Evolutionary conservation across 2,888 invertebrate genomes (phyloP).

Genomic region (Leptarthrus brevirostris): DNA sequence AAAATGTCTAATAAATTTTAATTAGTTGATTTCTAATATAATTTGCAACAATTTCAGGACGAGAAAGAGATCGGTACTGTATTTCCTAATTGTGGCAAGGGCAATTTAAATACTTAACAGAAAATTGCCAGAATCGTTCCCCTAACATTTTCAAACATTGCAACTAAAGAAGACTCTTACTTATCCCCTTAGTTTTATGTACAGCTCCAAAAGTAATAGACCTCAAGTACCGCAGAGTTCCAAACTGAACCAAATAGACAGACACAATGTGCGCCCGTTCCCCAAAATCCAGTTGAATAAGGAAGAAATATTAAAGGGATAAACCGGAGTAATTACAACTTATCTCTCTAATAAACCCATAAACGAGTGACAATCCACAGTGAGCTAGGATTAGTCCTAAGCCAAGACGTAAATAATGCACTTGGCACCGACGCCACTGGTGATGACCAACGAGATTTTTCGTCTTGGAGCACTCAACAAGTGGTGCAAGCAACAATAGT

Average conservation of each 20-base stretch:
- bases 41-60: too few relatives aligned
- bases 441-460: constrained; percentile 9
- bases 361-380: constrained; percentile 32
- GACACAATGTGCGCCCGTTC: constrained; percentile 11
- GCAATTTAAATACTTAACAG: too few relatives aligned
- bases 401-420: constrained; percentile 28
- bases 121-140: too few relatives aligned
- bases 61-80: too few relatives aligned
- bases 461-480: neutral
- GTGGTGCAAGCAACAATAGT: neutral
- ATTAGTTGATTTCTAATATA: too few relatives aligned
- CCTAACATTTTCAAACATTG: too few relatives aligned
- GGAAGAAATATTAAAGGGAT: constrained; percentile 33
- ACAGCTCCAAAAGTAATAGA: neutral
- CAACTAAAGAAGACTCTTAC: too few relatives aligned
- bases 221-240: neutral
- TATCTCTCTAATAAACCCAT: constrained; percentile 26
- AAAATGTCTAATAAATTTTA: too few relatives aligned
- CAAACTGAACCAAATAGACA: constrained; percentile 13
- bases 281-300: constrained; percentile 16
- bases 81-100: too few relatives aligned
- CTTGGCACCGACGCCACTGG: neutral
- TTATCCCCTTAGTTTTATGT: constrained; percentile 24
- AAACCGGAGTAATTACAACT: constrained; percentile 27
- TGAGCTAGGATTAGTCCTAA: constrained; percentile 26